Evolutionary conservation across 2,113 vertebrate genomes (phyloP).

Genomic region (Brienomyrus longianalis): DNA sequence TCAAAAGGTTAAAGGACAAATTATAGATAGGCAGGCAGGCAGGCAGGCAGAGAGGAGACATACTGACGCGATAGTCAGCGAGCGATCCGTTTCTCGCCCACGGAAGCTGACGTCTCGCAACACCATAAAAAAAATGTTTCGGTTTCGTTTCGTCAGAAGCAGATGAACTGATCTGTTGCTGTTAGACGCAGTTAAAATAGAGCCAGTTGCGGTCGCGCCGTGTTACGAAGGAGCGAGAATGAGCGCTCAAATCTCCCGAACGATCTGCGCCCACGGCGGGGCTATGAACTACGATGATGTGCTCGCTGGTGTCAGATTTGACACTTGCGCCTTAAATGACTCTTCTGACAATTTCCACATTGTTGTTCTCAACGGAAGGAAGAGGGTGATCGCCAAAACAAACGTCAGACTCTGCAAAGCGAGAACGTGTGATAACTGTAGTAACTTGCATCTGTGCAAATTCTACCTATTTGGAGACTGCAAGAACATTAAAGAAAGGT

Average conservation of each 20-base stretch:
- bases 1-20: not conserved
- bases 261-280: conserved; percentile 40
- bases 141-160: conserved; percentile 45
- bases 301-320: not conserved
- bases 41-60: not conserved
- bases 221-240: not conserved
- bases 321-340: rapidly evolving
- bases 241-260: conserved; percentile 23
- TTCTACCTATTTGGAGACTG: conserved; percentile 40
- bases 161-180: not conserved
- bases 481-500: conserved; percentile 31
- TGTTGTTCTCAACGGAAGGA: not conserved
- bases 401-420: conserved; percentile 38
- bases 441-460: conserved; percentile 52
- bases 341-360: conserved; percentile 14
- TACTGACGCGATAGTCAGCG: not conserved
- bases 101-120: not conserved
- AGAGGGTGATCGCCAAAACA: conserved; percentile 46
- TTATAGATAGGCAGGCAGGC: not conserved
- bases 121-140: conserved; percentile 41
- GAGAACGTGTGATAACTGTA: conserved; percentile 42
- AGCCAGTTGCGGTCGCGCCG: not conserved
- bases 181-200: not conserved
- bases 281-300: conserved; percentile 25
- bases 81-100: not conserved